A percentile compares a stretch with the other conserved stretches of the same genome.
Evolutionary conservation across 2,888 invertebrate species (phyloP).

Genomic region (Myopa tessellatipennis): DNA sequence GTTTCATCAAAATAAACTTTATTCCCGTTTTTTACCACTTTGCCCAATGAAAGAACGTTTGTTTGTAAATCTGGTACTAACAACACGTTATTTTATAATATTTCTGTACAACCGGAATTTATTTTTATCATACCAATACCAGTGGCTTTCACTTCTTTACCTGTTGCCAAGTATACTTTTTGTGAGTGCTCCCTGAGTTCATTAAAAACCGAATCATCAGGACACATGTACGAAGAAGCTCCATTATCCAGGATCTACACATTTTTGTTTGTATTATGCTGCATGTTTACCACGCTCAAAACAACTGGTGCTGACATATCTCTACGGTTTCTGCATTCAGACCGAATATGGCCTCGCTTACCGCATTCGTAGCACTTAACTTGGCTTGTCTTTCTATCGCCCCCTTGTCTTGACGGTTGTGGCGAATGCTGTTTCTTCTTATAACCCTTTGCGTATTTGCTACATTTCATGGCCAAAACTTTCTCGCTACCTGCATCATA

Average conservation of each 20-base stretch:
- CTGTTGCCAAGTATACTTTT: too few relatives aligned
- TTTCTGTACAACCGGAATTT: too few relatives aligned
- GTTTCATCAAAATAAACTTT: too few relatives aligned
- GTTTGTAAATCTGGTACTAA: too few relatives aligned
- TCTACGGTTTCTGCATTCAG: neutral
- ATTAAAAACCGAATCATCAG: neutral
- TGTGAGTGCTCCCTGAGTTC: too few relatives aligned
- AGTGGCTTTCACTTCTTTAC: too few relatives aligned
- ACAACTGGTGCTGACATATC: neutral
- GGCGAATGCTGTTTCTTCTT: neutral
- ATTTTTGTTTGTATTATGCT: neutral
- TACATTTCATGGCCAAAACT: slow-evolving; percentile 1
- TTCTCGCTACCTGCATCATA: neutral
- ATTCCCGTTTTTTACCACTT: too few relatives aligned
- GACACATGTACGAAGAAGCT: neutral
- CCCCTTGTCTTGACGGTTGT: neutral
- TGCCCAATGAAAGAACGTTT: too few relatives aligned
- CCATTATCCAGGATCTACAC: neutral
- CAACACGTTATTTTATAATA: too few relatives aligned
- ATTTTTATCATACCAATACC: too few relatives aligned
- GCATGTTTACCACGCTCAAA: neutral
- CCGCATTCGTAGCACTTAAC: slow-evolving; percentile 8
- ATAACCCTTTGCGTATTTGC: neutral
- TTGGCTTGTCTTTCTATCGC: neutral
- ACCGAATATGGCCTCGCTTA: slow-evolving; percentile 7